These are phyloP conservation scores for Trogon melanurus DNA, from an alignment of 2,113 vertebrate genomes.

Conservation along the genomic window DNA sequence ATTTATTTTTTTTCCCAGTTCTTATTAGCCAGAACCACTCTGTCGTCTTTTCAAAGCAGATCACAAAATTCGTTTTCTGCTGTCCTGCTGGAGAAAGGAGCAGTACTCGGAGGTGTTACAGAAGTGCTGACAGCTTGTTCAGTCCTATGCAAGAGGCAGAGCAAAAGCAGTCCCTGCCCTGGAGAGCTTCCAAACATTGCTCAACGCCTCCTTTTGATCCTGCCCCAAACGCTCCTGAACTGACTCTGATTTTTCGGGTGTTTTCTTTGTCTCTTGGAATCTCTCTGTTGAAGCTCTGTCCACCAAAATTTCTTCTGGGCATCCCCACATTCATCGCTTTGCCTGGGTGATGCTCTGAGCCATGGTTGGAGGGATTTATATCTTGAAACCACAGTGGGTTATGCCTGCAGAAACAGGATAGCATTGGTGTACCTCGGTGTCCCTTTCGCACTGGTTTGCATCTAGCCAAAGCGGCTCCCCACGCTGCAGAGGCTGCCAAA, in stretches of 20 bases:
- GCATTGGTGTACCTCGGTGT: fast-evolving
- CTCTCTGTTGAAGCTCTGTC: neutral
- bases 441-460: neutral
- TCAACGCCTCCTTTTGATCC: neutral
- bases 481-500: neutral
- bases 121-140: neutral
- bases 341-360: neutral
- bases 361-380: neutral
- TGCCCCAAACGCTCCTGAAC: neutral
- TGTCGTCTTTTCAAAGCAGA: neutral
- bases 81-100: neutral
- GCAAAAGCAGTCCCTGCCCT: neutral
- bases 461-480: neutral
- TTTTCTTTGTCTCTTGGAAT: neutral
- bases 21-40: neutral
- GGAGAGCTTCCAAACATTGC: neutral
- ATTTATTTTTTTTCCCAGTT: neutral
- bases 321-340: neutral
- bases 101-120: neutral
- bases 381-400: neutral
- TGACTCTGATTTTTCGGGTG: neutral
- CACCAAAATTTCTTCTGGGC: neutral
- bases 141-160: neutral
- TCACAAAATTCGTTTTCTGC: neutral
- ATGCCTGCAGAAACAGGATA: neutral